These are phyloP conservation scores for Chanos chanos DNA, from an alignment of 2,797 vertebrate species.

Conservation along the genomic window DNA sequence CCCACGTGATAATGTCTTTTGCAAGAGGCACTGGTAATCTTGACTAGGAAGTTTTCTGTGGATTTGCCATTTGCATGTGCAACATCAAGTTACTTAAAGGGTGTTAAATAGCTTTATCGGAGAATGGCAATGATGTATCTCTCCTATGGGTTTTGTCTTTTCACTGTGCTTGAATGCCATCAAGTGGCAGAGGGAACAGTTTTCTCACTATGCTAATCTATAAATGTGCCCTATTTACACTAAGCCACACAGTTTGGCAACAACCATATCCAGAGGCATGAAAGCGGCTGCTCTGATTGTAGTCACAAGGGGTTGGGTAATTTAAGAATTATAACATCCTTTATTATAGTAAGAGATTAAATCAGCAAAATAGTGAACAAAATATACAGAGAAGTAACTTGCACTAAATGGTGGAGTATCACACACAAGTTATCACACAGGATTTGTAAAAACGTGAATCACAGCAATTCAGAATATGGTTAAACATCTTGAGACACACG, in stretches of 20 bases:
- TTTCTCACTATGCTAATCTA: slow-evolving; percentile 53
- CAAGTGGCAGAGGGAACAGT: slow-evolving; percentile 37
- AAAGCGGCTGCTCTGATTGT: slow-evolving; percentile 67
- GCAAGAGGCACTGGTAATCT: no score
- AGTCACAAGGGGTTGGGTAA: slow-evolving; percentile 67
- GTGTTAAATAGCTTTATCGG: not conserved
- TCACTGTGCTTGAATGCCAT: slow-evolving; percentile 47
- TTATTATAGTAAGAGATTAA: slow-evolving; percentile 73
- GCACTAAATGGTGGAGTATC: no score
- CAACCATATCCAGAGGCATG: slow-evolving; percentile 56
- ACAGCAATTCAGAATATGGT: no score
- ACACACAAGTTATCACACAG: no score
- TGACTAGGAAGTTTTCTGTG: no score
- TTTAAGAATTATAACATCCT: slow-evolving; percentile 76
- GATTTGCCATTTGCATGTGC: no score
- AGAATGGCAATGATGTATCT: slow-evolving; percentile 30
- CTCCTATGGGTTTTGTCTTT: slow-evolving; percentile 33
- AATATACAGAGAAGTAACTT: no score
- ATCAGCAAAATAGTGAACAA: slow-evolving; percentile 59
- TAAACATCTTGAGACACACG: no score
- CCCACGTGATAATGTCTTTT: no score
- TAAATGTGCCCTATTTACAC: slow-evolving; percentile 44
- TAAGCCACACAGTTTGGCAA: slow-evolving; percentile 68
- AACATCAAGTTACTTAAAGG: no score
- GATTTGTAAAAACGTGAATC: no score